Conservation (phyloP, 2,888 invertebrate species). For the Oegoconia quadripuncta region DNA sequence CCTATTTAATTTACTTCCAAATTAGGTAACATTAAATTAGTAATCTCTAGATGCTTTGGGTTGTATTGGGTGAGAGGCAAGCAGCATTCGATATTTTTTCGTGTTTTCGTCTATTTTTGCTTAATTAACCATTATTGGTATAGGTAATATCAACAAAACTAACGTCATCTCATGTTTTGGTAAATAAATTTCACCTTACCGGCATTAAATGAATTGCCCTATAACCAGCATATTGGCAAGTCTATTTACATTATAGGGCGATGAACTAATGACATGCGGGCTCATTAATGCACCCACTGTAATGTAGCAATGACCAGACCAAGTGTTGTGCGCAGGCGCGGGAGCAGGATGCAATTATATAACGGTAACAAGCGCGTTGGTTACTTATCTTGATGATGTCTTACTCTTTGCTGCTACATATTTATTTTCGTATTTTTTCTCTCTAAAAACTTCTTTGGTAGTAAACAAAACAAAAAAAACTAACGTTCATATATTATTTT, state of each 20-base stretch:
- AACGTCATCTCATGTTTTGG: too few species aligned
- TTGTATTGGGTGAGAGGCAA: too few species aligned
- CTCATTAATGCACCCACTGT: slow-evolving; percentile 55
- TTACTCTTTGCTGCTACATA: not conserved
- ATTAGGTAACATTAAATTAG: not conserved
- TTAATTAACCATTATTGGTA: too few species aligned
- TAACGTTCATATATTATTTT: too few species aligned
- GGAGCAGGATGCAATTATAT: slow-evolving; percentile 27
- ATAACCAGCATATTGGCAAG: slow-evolving; percentile 1
- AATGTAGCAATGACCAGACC: slow-evolving; percentile 27
- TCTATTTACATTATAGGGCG: slow-evolving; percentile 29
- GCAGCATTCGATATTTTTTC: too few species aligned
- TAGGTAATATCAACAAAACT: too few species aligned
- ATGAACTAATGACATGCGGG: slow-evolving; percentile 50
- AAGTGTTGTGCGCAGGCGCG: slow-evolving; percentile 1
- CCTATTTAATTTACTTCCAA: not conserved
- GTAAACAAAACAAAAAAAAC: too few species aligned
- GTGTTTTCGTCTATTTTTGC: too few species aligned
- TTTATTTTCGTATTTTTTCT: too few species aligned
- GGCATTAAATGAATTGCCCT: not conserved
- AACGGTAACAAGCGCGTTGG: slow-evolving; percentile 30
- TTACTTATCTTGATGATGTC: slow-evolving; percentile 21
- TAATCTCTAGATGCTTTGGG: too few species aligned
- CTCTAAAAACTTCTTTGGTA: too few species aligned
- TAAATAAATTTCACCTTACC: not conserved